These are phyloP conservation scores for Ophion obscuratus DNA, from an alignment of 2,888 invertebrate genomes.

Conservation along the genomic window DNA sequence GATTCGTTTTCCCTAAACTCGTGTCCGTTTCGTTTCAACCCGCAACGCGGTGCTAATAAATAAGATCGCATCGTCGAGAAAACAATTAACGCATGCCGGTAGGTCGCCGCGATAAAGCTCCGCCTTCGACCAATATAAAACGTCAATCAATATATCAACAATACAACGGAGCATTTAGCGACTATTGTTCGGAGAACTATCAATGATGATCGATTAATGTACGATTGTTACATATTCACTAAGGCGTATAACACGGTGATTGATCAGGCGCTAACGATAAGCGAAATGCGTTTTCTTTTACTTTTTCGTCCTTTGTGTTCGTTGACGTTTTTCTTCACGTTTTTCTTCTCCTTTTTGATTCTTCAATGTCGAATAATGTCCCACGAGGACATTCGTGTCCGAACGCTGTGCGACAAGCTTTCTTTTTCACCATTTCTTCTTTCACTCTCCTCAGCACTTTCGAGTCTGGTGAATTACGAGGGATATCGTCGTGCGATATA, in stretches of 20 bases:
- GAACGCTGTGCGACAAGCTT: conserved; percentile 54
- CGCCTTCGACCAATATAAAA: conserved; percentile 57
- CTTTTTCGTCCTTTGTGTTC: conserved; percentile 9
- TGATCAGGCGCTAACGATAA: conserved; percentile 59
- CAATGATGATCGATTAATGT: conserved; percentile 40
- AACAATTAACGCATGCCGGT: conserved; percentile 57
- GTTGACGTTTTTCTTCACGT: too few relatives aligned
- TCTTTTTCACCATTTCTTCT: conserved; percentile 7
- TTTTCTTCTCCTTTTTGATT: conserved; percentile 29
- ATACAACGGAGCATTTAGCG: conserved; percentile 67
- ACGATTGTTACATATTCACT: conserved; percentile 52
- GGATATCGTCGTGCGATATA: conserved; percentile 3
- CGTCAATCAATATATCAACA: conserved; percentile 63
- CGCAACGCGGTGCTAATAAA: conserved; percentile 8
- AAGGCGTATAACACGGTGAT: conserved; percentile 65
- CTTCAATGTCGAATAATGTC: conserved; percentile 24
- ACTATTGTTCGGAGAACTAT: conserved; percentile 58
- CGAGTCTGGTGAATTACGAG: conserved; percentile 39
- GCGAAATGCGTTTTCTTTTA: conserved; percentile 54
- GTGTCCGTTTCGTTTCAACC: not conserved
- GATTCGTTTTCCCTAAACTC: not conserved
- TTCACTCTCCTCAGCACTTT: conserved; percentile 28
- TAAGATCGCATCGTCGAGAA: conserved; percentile 11
- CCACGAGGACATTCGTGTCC: conserved; percentile 24
- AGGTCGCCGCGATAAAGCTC: conserved; percentile 52